Percentiles rank a stretch among this genome's conserved stretches.
These are phyloP conservation scores for Phyllostomus hastatus DNA, from an alignment of 2,113 vertebrate genomes.

Conservation along the genomic window DNA sequence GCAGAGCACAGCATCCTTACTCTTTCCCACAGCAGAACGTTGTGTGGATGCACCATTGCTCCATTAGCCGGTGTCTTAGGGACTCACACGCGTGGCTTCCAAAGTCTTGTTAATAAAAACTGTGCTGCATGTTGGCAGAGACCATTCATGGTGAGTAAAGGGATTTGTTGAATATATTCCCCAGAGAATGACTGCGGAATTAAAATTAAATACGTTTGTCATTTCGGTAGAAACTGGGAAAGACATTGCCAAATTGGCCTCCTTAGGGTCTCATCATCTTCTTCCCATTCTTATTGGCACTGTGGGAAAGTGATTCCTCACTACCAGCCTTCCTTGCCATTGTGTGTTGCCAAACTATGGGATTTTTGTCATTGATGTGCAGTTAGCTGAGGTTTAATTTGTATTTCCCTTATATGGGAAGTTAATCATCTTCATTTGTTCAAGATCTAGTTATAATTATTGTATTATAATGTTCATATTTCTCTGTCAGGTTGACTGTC, in stretches of 20 bases:
- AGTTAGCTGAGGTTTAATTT: neutral
- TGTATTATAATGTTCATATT: neutral
- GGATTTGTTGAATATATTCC: neutral
- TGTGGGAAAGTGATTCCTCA: neutral
- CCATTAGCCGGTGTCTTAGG: neutral
- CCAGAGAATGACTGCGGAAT: neutral
- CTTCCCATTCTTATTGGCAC: neutral
- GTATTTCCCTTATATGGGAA: neutral
- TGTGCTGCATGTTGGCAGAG: neutral
- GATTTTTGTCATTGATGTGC: neutral
- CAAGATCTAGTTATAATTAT: neutral
- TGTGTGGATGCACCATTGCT: neutral
- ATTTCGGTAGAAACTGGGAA: neutral
- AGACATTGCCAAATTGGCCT: neutral
- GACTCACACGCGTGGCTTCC: neutral
- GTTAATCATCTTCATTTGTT: neutral
- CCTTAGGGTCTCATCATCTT: neutral
- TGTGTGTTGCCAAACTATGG: neutral
- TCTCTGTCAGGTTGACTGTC: neutral
- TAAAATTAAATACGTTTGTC: conserved; percentile 24
- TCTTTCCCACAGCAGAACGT: neutral
- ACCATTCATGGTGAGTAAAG: neutral
- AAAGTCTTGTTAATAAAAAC: neutral
- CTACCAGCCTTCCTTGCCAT: neutral
- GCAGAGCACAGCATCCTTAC: neutral